phyloP scores from a whole-genome alignment of 2,797 vertebrate genomes.

The Acipenser oxyrinchus region DNA sequence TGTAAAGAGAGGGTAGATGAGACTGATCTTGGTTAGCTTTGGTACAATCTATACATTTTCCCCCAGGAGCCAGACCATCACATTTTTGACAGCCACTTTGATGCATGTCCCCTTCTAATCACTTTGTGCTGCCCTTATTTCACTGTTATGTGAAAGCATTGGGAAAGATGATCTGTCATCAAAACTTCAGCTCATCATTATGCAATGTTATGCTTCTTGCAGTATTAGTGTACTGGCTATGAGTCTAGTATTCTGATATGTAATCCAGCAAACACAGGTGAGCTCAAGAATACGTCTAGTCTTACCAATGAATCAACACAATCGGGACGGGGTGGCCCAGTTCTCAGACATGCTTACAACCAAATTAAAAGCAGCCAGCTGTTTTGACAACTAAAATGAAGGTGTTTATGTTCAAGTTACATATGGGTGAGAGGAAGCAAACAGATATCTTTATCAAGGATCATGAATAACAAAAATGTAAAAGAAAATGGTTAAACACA shows the following conservation, averaged over 20 bases:
- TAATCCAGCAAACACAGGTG: too few species aligned
- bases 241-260: too few species aligned
- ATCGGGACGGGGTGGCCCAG: too few species aligned
- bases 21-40: not conserved
- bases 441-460: too few species aligned
- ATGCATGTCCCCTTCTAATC: not conserved
- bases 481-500: too few species aligned
- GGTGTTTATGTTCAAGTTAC: not conserved
- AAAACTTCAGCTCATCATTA: not conserved
- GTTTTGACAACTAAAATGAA: not conserved
- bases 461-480: too few species aligned
- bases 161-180: conserved; percentile 1
- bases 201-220: too few species aligned
- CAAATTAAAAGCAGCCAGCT: too few species aligned
- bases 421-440: not conserved
- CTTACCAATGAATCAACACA: too few species aligned
- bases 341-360: too few species aligned
- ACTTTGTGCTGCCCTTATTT: not conserved
- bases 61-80: not conserved
- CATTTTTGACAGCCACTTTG: not conserved
- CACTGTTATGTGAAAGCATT: not conserved
- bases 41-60: not conserved
- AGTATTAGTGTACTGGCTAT: too few species aligned
- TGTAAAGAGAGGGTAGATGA: conserved; percentile 5
- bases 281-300: too few species aligned